Percentiles rank a stretch among this genome's conserved stretches.
Conservation (phyloP, 2,888 invertebrate genomes). For the Macrosiphum euphorbiae region DNA sequence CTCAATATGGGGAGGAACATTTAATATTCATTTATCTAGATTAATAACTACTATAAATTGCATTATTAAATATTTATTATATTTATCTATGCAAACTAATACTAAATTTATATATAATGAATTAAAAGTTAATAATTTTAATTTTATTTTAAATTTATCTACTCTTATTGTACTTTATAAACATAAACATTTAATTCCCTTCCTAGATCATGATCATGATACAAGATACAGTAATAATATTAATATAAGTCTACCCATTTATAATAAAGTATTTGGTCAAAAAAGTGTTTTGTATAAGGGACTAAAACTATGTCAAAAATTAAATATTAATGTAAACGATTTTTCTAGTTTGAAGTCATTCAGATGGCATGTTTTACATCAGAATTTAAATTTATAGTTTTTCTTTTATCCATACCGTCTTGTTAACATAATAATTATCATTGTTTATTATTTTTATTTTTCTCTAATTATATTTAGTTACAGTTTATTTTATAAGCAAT, state of each 20-base stretch:
- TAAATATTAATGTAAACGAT: neutral
- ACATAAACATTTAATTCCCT: slow-evolving; percentile 15
- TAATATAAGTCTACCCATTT: neutral
- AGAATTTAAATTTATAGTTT: too few species aligned
- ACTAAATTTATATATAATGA: neutral
- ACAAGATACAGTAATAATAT: neutral
- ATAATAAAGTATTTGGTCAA: slow-evolving; percentile 8
- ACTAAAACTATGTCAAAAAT: neutral
- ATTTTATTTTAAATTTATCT: slow-evolving; percentile 30
- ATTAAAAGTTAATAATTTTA: slow-evolving; percentile 16
- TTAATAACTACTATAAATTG: neutral
- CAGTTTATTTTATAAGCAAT: too few species aligned
- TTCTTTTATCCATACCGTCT: too few species aligned
- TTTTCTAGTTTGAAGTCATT: neutral
- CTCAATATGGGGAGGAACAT: neutral
- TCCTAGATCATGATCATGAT: neutral
- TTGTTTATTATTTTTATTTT: too few species aligned
- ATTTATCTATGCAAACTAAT: neutral
- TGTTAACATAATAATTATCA: too few species aligned
- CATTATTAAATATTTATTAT: too few species aligned
- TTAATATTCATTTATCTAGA: neutral
- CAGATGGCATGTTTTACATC: neutral
- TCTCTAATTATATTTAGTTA: too few species aligned
- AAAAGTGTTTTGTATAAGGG: neutral
- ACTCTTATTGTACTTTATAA: neutral